Base-by-base conservation (phyloP, 2,113 vertebrate species). In the Otocyon megalotis region DNA sequence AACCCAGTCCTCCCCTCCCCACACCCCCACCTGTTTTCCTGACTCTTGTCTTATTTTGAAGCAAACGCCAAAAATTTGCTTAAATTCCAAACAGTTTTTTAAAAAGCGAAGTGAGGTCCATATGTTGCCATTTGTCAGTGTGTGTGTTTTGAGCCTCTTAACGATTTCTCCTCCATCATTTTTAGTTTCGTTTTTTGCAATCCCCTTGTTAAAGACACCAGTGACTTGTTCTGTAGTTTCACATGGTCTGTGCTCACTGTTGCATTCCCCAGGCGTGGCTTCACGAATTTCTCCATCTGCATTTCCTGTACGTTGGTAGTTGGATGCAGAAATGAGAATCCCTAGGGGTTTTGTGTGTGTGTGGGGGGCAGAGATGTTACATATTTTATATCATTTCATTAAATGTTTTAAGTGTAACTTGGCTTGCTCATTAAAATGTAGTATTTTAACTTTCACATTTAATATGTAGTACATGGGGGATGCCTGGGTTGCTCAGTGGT, bases 391-490 rank as follows among this genome's bases (percentile, higher is more conserved):
- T 93, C 60, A 92, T 96, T 94, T 76, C 54, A 83, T 84, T 94
- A 77, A 83, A 48, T 91, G 53, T 32, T 86, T 79, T 86, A 76
- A 58, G 72, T 89, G 10, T 94, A 50, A 92, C 62, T 92, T 85
- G 93, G 50, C 84, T 93, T 93, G 53, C 63, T 87, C 15, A 37
- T 97, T 94, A 32, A 89, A 89, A 89, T 43, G 24, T 35, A 14
- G 1, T 86, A 72, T 63, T 54, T 90, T 97, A 87, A 93, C 92
- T 30, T 90, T 87, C 81, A 69, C 0, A 0, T 60, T 92, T 88
- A 88, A 26, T 48, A 63, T 50, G 28, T 65, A 54, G 35, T 32
- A 89, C 16, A 81, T 77, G 43, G 43, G 43, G 43, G 43, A 43
- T 43, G 43, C 43, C 43, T 43, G 43, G 43, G 43, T 43, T 5